phyloP scores from a whole-genome alignment of 2,888 invertebrate genomes.

The Heliconius aoede region DNA sequence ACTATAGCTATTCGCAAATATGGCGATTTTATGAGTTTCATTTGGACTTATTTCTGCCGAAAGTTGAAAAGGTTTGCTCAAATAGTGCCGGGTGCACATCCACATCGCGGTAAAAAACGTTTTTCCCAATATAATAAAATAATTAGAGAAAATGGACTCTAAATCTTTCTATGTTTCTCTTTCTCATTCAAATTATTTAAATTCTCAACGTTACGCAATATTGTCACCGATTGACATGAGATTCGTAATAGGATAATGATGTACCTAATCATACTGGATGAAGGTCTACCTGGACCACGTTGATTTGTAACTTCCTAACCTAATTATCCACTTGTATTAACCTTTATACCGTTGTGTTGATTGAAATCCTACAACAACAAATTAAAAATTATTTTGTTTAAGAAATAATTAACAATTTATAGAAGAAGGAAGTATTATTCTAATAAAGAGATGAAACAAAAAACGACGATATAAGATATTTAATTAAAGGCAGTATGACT shows the following conservation, averaged over 20 bases:
- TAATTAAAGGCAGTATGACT: neutral
- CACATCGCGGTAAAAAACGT: constrained; percentile 28
- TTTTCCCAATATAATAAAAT: neutral
- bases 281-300: constrained; percentile 47
- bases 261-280: constrained; percentile 51
- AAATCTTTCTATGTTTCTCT: no score
- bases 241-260: constrained; percentile 61
- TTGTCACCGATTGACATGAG: constrained; percentile 39
- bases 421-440: no score
- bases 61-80: constrained; percentile 59
- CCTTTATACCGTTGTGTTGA: neutral
- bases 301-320: constrained; percentile 36
- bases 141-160: neutral
- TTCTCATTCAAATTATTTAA: no score
- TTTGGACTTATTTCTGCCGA: constrained; percentile 58
- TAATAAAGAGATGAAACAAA: no score
- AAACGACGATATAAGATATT: neutral
- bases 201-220: constrained; percentile 21
- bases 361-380: neutral
- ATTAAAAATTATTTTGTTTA: neutral
- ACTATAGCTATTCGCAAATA: constrained; percentile 56
- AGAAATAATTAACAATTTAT: neutral
- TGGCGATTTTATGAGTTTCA: constrained; percentile 65
- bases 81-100: constrained; percentile 50
- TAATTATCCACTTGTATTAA: constrained; percentile 22